phyloP scores from a whole-genome alignment of 2,888 invertebrate genomes.

The Eupeodes luniger region DNA sequence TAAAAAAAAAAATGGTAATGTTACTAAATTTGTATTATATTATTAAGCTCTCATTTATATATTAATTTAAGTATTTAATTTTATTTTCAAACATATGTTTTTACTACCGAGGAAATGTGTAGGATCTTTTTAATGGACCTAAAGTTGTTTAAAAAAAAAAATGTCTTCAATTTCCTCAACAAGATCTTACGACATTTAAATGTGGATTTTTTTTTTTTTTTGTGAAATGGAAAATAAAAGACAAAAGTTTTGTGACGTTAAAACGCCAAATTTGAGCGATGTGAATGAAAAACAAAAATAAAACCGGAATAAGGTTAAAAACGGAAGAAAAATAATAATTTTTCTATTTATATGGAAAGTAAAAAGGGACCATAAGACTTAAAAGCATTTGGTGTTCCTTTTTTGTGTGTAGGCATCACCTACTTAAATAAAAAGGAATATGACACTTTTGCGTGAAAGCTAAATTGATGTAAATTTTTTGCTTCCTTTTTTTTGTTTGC shows the following conservation, averaged over 20 bases:
- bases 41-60: too few species aligned
- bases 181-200: neutral
- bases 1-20: too few species aligned
- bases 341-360: constrained; percentile 74
- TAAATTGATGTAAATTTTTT: constrained; percentile 61
- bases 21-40: too few species aligned
- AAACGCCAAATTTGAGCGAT: constrained; percentile 30
- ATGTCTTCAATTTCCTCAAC: neutral
- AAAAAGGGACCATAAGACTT: constrained; percentile 36
- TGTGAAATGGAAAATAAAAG: neutral
- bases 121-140: too few species aligned
- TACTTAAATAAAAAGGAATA: constrained; percentile 23
- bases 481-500: neutral
- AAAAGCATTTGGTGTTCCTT: constrained; percentile 13
- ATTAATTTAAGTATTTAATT: too few species aligned
- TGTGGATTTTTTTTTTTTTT: neutral
- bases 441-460: constrained; percentile 36
- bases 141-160: too few species aligned
- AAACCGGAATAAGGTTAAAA: neutral
- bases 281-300: neutral
- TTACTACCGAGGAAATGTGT: too few species aligned
- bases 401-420: neutral
- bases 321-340: constrained; percentile 56
- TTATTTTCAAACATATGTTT: too few species aligned
- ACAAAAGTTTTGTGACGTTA: neutral